Base-by-base conservation (phyloP, 1,140 invertebrate genomes). In the Hyles euphorbiae region DNA sequence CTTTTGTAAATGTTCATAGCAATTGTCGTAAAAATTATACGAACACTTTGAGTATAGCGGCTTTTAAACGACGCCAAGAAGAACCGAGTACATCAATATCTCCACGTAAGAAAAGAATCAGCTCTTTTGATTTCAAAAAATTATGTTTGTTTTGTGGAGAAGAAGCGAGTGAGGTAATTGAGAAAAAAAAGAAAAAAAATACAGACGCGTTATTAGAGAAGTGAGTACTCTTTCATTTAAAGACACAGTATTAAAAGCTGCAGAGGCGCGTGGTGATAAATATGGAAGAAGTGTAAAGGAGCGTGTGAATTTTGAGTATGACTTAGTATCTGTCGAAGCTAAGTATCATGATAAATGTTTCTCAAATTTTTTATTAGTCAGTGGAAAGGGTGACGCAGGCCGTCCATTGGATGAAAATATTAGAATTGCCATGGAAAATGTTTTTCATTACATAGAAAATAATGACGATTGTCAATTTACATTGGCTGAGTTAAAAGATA, bases 371-470 rank as follows among this genome's bases (percentile, higher is more conserved):
- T 77, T 70, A 68, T 74, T 51, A 61, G 62, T 56, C 62, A 76
- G 57, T 66, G 75, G 67, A 65, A 58, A 57, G 66, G 58, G 63
- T 65, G 62, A 68, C 65, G 43, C 69, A 59, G 45, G 63, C 64
- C 61, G 66, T 53, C 65, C 70, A 72, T 64, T 77, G 69, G 58
- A 72, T 74, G 64, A 73, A 70, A 67, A 74, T 58, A 70, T 67
- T 65, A 22, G 22, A 22, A 22, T 36, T 72, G 76, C 71, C 67
- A 81, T 77, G 72, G 58, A 70, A 50, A 61, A 76, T 56, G 78
- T 79, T 70, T 78, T 76, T 67, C 50, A 44, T 70, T 79, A 76
- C 56, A 76, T 78, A 63, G 76, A 79, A 73, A 76, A 79, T 74
- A 68, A 78, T 72, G 68, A 66, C 53, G 74, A 73, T n/a, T n/a